Evolutionary conservation across 2,797 vertebrate species (phyloP).

Genomic region (Lutjanus campechanus): DNA sequence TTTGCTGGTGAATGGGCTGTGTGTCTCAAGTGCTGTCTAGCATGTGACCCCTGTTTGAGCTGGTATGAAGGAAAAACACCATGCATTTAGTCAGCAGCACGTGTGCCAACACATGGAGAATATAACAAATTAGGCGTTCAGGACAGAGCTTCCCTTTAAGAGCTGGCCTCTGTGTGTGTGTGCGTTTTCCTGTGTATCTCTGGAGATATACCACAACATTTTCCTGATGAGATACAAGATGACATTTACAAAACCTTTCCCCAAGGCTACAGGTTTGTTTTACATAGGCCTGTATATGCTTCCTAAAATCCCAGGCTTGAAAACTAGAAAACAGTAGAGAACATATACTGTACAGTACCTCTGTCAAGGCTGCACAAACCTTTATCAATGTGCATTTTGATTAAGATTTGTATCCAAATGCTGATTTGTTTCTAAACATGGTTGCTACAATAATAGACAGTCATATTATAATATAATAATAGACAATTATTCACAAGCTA

Average conservation of each 20-base stretch:
- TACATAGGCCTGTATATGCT: not conserved
- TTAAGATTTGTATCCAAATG: too few relatives aligned
- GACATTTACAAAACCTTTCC: not conserved
- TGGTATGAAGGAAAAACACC: slow-evolving; percentile 32
- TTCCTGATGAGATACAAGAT: not conserved
- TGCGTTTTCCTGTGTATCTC: not conserved
- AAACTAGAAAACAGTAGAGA: not conserved
- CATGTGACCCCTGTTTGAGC: slow-evolving; percentile 57
- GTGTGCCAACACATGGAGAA: slow-evolving; percentile 14
- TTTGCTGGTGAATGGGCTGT: slow-evolving; percentile 62
- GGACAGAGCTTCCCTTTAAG: slow-evolving; percentile 34
- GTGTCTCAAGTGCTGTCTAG: slow-evolving; percentile 55
- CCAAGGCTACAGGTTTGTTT: not conserved
- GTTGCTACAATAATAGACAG: too few relatives aligned
- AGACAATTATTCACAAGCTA: too few relatives aligned
- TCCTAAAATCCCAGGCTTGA: not conserved
- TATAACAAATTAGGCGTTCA: slow-evolving; percentile 23
- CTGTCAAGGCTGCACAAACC: not conserved
- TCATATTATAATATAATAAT: too few relatives aligned
- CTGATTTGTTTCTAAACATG: too few relatives aligned
- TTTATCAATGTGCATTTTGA: too few relatives aligned
- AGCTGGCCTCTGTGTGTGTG: not conserved
- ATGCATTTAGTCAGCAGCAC: slow-evolving; percentile 24
- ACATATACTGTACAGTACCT: too few relatives aligned
- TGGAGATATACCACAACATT: not conserved